Conservation (phyloP, 2,113 vertebrate genomes). For the Ascaphus truei region DNA sequence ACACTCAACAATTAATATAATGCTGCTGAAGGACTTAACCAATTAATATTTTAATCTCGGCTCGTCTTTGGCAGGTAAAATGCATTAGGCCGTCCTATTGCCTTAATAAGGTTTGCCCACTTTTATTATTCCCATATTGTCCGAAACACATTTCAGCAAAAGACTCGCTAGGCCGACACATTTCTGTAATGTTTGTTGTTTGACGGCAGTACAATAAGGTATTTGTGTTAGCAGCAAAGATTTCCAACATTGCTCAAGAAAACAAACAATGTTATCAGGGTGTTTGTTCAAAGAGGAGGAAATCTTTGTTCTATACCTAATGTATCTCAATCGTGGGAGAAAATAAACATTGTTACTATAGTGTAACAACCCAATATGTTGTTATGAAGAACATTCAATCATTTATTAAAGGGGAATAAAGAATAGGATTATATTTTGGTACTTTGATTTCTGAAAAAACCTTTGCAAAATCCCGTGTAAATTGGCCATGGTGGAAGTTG, state of each 20-base stretch:
- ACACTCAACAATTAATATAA: constrained; percentile 62
- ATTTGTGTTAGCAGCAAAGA: background rate
- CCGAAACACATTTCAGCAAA: constrained; percentile 31
- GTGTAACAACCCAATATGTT: no score
- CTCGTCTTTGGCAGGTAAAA: constrained; percentile 50
- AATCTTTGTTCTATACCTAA: no score
- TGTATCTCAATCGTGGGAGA: no score
- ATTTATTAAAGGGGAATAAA: no score
- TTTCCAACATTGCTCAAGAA: background rate
- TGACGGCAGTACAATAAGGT: constrained; percentile 3
- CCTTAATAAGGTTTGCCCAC: constrained; percentile 37
- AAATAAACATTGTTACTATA: no score
- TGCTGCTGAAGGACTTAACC: constrained; percentile 51
- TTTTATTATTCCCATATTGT: constrained; percentile 27
- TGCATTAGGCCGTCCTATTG: constrained; percentile 9
- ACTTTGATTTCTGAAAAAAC: no score
- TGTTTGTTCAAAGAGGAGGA: no score
- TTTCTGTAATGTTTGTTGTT: constrained; percentile 11
- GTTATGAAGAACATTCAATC: no score
- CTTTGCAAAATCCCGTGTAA: no score
- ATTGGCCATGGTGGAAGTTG: no score
- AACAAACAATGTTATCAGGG: no score
- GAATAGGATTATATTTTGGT: no score
- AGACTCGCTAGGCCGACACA: constrained; percentile 28
- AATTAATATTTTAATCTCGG: constrained; percentile 57